A percentile compares a stretch with the other conserved stretches of the same genome.
Conservation (phyloP, 2,797 vertebrate genomes). For the Oryzias sinensis region DNA sequence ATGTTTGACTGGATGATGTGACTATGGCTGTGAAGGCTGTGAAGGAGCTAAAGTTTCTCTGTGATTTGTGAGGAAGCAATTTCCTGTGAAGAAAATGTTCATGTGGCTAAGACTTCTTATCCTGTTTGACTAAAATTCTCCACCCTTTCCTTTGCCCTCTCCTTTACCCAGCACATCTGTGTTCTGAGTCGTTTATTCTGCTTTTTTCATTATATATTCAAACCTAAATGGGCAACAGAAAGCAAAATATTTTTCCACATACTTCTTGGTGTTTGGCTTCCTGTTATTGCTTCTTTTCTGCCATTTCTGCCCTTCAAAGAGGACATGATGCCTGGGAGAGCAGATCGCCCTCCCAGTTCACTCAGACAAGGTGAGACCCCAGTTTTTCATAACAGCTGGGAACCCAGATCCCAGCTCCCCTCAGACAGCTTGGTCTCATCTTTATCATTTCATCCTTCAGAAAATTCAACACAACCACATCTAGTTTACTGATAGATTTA, state of each 20-base stretch:
- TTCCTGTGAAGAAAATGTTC: conserved; percentile 61
- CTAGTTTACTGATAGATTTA: no score
- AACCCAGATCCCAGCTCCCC: background rate
- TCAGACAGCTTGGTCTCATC: conserved; percentile 1
- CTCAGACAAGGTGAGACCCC: conserved; percentile 3
- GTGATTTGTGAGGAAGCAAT: conserved; percentile 60
- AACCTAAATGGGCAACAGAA: conserved; percentile 1
- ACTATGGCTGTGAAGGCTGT: background rate
- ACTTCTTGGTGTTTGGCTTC: conserved; percentile 2
- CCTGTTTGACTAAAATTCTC: conserved; percentile 55
- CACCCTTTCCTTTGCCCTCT: conserved; percentile 28
- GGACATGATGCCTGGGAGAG: conserved; percentile 34
- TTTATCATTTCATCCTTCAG: no score
- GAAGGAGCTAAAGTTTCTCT: conserved; percentile 17
- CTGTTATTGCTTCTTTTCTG: conserved; percentile 6
- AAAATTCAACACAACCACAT: no score
- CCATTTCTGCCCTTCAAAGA: conserved; percentile 7
- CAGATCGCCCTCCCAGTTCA: conserved; percentile 6
- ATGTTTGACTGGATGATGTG: background rate
- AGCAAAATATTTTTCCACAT: conserved; percentile 10
- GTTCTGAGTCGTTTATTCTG: background rate
- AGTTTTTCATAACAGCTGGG: conserved; percentile 15
- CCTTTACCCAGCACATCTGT: conserved; percentile 5
- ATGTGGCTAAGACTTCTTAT: conserved; percentile 51
- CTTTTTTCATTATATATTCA: conserved; percentile 7